phyloP scores from a whole-genome alignment of 2,113 vertebrate species.

The Leptocoma aspasia region DNA sequence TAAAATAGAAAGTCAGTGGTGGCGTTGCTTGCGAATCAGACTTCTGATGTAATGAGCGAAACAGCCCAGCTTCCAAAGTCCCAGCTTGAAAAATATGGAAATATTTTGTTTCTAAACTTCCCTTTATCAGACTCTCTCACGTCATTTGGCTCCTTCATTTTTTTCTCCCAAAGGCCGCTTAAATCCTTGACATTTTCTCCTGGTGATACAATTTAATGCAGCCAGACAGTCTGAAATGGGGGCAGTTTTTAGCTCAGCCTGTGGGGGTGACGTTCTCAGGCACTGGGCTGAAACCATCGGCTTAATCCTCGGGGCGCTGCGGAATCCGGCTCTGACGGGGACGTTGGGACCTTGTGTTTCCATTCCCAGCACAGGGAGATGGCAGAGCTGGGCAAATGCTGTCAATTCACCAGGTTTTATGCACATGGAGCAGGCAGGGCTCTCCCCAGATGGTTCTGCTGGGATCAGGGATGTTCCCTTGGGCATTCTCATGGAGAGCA shows the following conservation, averaged over 20 bases:
- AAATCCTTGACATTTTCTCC: slow-evolving; percentile 66
- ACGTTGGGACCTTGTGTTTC: fast-evolving
- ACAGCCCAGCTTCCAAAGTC: neutral
- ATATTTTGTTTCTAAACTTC: slow-evolving; percentile 49
- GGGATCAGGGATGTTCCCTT: neutral
- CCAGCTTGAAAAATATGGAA: slow-evolving; percentile 17
- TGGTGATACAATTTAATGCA: slow-evolving; percentile 54
- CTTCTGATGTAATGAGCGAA: slow-evolving; percentile 18
- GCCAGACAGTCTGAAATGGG: slow-evolving; percentile 58
- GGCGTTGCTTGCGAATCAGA: neutral
- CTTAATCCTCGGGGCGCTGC: neutral
- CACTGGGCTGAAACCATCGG: neutral
- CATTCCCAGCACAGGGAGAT: fast-evolving
- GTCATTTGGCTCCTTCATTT: slow-evolving; percentile 37
- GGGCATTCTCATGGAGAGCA: fast-evolving
- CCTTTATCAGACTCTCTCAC: slow-evolving; percentile 51
- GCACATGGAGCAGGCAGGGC: neutral
- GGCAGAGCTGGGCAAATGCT: neutral
- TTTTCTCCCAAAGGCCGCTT: slow-evolving; percentile 57
- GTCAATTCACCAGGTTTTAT: fast-evolving
- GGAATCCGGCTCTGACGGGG: neutral
- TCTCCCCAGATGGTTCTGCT: neutral
- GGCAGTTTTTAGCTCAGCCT: slow-evolving; percentile 33
- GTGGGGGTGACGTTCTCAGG: slow-evolving; percentile 51
- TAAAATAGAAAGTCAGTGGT: slow-evolving; percentile 38